These are phyloP conservation scores for Ormia ochracea DNA, from an alignment of 2,888 invertebrate genomes.

Conservation along the genomic window DNA sequence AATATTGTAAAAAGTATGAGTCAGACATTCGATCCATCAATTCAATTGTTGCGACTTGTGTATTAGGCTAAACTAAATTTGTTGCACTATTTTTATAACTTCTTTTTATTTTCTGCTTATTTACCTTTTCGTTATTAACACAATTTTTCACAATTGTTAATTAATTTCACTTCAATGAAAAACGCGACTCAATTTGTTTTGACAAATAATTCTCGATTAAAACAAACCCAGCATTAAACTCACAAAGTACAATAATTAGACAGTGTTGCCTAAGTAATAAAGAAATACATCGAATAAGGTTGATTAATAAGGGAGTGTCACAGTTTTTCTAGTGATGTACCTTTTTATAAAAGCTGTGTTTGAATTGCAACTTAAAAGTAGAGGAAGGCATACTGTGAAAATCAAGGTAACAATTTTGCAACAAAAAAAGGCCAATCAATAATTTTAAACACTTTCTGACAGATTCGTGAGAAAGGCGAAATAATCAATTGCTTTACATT, in stretches of 20 bases:
- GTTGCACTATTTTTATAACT: background rate
- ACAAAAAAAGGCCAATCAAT: no score
- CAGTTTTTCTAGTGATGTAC: no score
- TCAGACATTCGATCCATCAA: conserved; percentile 23
- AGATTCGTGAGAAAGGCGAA: no score
- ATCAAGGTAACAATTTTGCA: no score
- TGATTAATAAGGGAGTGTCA: no score
- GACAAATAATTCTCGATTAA: conserved; percentile 51
- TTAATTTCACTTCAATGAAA: background rate
- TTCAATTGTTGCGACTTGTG: background rate
- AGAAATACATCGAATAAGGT: no score
- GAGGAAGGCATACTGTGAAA: no score
- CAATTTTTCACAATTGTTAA: background rate
- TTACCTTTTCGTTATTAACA: conserved; percentile 29
- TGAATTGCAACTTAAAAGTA: no score
- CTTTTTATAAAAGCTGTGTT: no score
- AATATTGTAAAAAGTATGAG: conserved; percentile 28
- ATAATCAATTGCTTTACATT: no score
- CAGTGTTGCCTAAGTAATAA: background rate
- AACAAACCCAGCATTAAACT: conserved; percentile 24
- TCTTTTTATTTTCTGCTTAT: background rate
- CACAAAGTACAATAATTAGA: background rate
- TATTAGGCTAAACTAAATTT: background rate
- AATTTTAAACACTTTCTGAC: no score
- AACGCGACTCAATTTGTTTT: conserved; percentile 31